Conservation (phyloP, 2,113 vertebrate species). For the Nipponia nippon region DNA sequence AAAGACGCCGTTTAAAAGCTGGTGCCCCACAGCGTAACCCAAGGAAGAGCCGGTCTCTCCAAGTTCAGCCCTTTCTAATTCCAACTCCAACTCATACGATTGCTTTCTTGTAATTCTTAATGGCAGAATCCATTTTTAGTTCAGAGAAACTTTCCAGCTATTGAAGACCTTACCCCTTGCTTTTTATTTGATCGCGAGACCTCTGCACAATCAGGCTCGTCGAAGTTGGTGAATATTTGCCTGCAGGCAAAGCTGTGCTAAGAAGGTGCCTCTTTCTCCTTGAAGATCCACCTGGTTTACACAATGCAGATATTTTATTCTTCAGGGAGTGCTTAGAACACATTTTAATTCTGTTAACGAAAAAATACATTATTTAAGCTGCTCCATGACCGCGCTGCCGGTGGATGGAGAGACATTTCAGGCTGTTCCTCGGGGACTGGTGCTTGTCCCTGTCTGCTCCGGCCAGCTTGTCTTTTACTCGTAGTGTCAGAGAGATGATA, state of each 20-base stretch:
- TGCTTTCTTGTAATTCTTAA: not conserved
- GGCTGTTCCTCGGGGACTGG: not conserved
- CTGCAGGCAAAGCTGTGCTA: not conserved
- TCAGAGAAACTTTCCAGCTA: not conserved
- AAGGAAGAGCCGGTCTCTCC: not conserved
- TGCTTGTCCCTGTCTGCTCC: not conserved
- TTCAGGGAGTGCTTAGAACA: not conserved
- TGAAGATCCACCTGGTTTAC: not conserved
- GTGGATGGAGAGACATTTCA: not conserved
- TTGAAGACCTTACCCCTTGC: not conserved
- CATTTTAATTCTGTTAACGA: not conserved
- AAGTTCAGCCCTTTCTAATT: not conserved
- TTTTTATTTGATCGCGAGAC: not conserved
- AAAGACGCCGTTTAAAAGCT: not conserved
- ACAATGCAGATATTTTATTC: not conserved
- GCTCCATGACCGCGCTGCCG: not conserved
- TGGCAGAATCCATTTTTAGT: no score
- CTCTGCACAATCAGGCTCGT: fast-evolving
- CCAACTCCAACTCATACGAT: not conserved
- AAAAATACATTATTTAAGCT: not conserved
- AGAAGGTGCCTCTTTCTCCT: not conserved
- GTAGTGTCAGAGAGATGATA: not conserved
- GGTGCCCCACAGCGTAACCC: not conserved
- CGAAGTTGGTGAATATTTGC: not conserved
- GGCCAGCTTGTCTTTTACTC: not conserved